Evolutionary conservation across 2,113 vertebrate species (phyloP).

Genomic region (Channa argus): DNA sequence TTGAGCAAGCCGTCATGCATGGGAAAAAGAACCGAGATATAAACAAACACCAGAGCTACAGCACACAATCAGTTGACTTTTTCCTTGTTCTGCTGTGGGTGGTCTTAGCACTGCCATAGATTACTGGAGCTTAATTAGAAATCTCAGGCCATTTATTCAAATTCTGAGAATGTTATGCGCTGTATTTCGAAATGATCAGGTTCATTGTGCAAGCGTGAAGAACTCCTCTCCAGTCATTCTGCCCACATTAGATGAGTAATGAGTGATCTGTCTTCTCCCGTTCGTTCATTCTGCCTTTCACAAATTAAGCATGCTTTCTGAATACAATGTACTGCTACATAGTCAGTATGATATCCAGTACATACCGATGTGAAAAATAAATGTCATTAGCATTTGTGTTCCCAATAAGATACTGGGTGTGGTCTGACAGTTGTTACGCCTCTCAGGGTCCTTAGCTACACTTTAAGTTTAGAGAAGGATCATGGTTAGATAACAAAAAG

Average conservation of each 20-base stretch:
- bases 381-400: too few species aligned
- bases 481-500: too few species aligned
- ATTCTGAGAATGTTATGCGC: slow-evolving; percentile 9
- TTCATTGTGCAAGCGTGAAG: slow-evolving; percentile 16
- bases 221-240: slow-evolving; percentile 17
- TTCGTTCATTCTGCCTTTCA: not conserved
- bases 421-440: too few species aligned
- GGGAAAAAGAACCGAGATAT: not conserved
- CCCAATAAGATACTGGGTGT: not conserved
- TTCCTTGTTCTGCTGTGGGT: slow-evolving; percentile 15
- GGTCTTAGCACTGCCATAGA: slow-evolving; percentile 15
- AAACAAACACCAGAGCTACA: slow-evolving; percentile 1
- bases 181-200: slow-evolving; percentile 6
- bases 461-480: too few species aligned
- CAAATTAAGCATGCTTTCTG: not conserved
- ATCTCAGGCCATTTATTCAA: slow-evolving; percentile 24
- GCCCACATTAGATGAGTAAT: slow-evolving; percentile 7
- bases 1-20: not conserved
- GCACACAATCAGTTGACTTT: not conserved
- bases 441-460: too few species aligned
- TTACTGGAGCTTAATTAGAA: slow-evolving; percentile 36
- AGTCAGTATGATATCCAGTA: not conserved
- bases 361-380: too few species aligned
- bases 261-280: not conserved
- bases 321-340: not conserved